Base-by-base conservation (phyloP, 2,113 vertebrate genomes). In the Amblyornis subalaris region DNA sequence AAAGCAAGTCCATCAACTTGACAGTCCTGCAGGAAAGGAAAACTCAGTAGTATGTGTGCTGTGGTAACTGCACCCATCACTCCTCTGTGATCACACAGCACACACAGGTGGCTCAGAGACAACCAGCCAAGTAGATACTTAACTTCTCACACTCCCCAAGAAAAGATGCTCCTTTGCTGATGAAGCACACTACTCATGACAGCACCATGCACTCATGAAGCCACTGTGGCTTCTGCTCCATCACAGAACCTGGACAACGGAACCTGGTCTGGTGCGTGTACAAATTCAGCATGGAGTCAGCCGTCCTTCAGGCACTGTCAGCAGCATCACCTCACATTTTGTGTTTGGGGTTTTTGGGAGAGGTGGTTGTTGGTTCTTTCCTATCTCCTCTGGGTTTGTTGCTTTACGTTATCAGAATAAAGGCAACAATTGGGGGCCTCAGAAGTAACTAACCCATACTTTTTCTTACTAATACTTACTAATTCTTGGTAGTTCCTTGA, bases 161-260 rank as follows among this genome's bases (percentile, higher is more conserved):
- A 69, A 53, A 77, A 93, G 26, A 36, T 7, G n/a, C 2, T 72
- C 45, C 25, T 24, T 40, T n/a, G 47, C 44, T 60, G 22, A 57
- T 1, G 4, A 80, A 76, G 47, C 40, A 53, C 23, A 47, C 19
- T 33, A 3, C n/a, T 61, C n/a, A 1, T 3, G 18, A 73, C 20
- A 2, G 40, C 23, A 48, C 10, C 7, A 2, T 2, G 11, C 17
- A 42, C 50, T 58, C 23, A 6, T 10, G 33, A 66, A 7, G 50
- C 7, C 25, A 21, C 40, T 14, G 36, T 4, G 35, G 29, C 45
- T 74, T 58, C 72, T 55, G 42, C 65, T 77, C 44, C 60, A 48
- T 3, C 2, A 1, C 25, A 51, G 12, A 84, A 33, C 33, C 8
- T 15, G 2, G 12, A 71, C 11, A 25, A 1, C 3, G 17, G 33